Evolutionary conservation across 2,888 invertebrate genomes (phyloP).

Genomic region (Opisthograptis luteolata): DNA sequence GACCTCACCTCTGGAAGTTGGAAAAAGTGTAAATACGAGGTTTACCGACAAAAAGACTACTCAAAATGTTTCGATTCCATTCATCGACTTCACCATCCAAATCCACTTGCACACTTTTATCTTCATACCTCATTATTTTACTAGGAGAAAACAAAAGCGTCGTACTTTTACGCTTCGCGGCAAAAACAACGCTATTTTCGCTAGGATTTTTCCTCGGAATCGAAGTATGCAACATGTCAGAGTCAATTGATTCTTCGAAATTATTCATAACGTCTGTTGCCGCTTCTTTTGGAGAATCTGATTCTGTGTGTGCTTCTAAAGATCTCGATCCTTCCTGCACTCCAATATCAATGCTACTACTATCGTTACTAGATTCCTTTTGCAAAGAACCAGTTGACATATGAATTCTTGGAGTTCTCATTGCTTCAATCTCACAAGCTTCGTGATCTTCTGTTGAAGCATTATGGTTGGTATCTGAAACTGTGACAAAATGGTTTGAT

Average conservation of each 20-base stretch:
- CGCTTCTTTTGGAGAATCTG: background rate
- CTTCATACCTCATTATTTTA: background rate
- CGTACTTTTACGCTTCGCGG: background rate
- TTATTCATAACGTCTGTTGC: background rate
- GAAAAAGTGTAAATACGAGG: background rate
- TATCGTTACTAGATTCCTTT: background rate
- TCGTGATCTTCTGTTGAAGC: background rate
- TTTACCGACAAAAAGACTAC: background rate
- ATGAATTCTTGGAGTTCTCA: background rate
- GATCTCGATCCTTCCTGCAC: background rate
- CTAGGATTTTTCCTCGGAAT: background rate
- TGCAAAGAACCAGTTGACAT: background rate
- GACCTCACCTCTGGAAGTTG: too few species aligned
- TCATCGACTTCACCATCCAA: background rate
- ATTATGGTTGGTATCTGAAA: background rate
- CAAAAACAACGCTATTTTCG: background rate
- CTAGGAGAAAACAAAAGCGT: background rate
- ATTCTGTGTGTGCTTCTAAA: background rate
- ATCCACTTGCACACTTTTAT: background rate
- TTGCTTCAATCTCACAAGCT: background rate
- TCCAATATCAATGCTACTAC: background rate
- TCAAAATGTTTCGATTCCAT: background rate
- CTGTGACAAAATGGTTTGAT: too few species aligned
- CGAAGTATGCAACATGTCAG: background rate
- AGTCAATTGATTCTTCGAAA: background rate